Evolutionary conservation across 2,797 vertebrate species (phyloP), one percentile per base, ranked within the genome.

Genomic region (Intellagama lesueurii): DNA sequence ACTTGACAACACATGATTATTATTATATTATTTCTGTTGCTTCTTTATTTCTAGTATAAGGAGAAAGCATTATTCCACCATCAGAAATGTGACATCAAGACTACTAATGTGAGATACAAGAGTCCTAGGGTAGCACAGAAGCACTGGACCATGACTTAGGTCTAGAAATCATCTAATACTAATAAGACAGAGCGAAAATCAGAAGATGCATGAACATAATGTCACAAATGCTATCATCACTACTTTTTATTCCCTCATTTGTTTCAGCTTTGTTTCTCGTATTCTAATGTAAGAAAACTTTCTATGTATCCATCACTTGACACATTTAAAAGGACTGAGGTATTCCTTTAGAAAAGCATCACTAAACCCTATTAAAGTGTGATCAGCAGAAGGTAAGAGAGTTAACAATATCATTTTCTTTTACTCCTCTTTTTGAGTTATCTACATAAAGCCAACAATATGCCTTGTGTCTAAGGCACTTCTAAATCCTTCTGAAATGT

Each of bases 391-490:
- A 73, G 14, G 14, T 32, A 75, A 86, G 56, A 26, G n/a, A 76
- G 26, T 40, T 75, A 60, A 75, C 35, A 52, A 17, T 47, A 26
- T 52, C 9, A 70, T 75, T 85, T 60, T 85, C 35, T 49, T 26
- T 35, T n/a, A 85, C 22, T 52, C 28, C 7, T 66, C 52, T 85
- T 76, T 30, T 66, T 86, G 28, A 47, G 7, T 78, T 86, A 47
- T 28, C 73, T 77, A 47, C 40, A 47, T 47, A 68, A n/a, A 66
- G 28, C 17, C 28, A 76, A 24, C 56, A 86, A 78, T 78, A 78
- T 32, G 8, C n/a, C 35, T 47, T 0, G 0, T 1, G 78, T 87
- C 32, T 0, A 1, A 1, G 44, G 16, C 22, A 19, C 49, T 28
- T 2, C 1, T 0, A 32, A 60, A 32, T 0, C 2, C 9, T 0